phyloP scores from a whole-genome alignment of 2,888 invertebrate species.

The Atrina japonica region DNA sequence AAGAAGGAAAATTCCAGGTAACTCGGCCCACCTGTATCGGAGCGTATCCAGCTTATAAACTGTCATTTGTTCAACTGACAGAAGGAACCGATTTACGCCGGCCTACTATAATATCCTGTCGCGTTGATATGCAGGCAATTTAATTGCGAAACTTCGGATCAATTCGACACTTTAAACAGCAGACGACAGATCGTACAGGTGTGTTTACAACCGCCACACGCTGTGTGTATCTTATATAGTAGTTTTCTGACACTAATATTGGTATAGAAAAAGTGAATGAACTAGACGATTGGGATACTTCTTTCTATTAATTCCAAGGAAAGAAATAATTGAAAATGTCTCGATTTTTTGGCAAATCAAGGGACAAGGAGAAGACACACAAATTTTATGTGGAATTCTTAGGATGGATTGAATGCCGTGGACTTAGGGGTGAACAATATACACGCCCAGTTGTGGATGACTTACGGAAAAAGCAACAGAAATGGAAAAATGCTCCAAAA shows the following conservation, averaged over 20 bases:
- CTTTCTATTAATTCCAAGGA: too few relatives aligned
- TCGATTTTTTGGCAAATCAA: constrained; percentile 41
- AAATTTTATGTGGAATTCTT: constrained; percentile 86
- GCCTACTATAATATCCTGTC: constrained; percentile 14
- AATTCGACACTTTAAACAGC: constrained; percentile 5
- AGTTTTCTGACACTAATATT: too few relatives aligned
- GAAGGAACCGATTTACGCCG: constrained; percentile 19
- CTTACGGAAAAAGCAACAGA: constrained; percentile 90
- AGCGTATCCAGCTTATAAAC: constrained; percentile 13
- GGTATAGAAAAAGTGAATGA: too few relatives aligned
- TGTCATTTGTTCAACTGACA: constrained; percentile 8
- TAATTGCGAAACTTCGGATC: constrained; percentile 23
- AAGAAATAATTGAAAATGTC: constrained; percentile 32
- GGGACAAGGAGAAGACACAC: constrained; percentile 64
- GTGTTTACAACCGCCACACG: constrained; percentile 8
- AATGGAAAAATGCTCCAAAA: constrained; percentile 92
- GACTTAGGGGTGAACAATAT: constrained; percentile 90
- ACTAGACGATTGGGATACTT: too few relatives aligned
- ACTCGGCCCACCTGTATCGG: constrained; percentile 14
- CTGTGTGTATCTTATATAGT: not conserved
- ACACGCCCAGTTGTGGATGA: constrained; percentile 92
- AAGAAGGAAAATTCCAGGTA: constrained; percentile 4
- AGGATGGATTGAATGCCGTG: constrained; percentile 96
- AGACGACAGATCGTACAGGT: constrained; percentile 17
- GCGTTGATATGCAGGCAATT: constrained; percentile 22